Conservation (phyloP, 1,140 invertebrate genomes). For the Micrasema minimum region DNA sequence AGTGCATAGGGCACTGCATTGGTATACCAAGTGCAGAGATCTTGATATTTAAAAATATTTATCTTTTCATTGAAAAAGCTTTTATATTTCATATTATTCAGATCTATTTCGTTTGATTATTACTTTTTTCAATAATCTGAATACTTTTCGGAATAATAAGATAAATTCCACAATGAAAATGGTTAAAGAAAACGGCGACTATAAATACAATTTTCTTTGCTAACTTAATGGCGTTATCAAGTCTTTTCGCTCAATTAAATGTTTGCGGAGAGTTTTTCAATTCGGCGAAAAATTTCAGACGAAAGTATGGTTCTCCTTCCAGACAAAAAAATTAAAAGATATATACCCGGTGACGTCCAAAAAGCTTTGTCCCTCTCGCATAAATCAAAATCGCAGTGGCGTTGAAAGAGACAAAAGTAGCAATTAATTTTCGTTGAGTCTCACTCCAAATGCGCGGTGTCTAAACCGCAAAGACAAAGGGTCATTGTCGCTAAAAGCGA, state of each 20-base stretch:
- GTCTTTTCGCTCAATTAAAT: conserved; percentile 3
- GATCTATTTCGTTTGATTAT: too few relatives aligned
- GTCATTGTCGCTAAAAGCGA: conserved; percentile 45
- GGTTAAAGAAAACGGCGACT: too few relatives aligned
- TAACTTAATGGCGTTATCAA: background rate
- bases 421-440: conserved; percentile 52
- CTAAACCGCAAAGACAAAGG: conserved; percentile 47
- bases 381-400: conserved; percentile 48
- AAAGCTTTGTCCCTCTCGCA: conserved; percentile 44
- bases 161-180: too few relatives aligned
- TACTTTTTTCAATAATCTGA: too few relatives aligned
- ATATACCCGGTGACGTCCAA: background rate
- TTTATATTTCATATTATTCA: too few relatives aligned
- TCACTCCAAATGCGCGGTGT: conserved; percentile 48
- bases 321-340: conserved; percentile 23
- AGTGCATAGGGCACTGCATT: too few relatives aligned
- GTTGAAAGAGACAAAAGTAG: conserved; percentile 43
- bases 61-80: too few relatives aligned
- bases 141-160: too few relatives aligned
- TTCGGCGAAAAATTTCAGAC: conserved; percentile 23
- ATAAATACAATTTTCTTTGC: background rate
- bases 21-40: too few relatives aligned
- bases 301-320: background rate
- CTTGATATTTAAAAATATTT: too few relatives aligned
- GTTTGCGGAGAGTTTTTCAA: conserved; percentile 6